phyloP scores from a whole-genome alignment of 2,113 vertebrate species.

The Tachysurus vachellii region DNA sequence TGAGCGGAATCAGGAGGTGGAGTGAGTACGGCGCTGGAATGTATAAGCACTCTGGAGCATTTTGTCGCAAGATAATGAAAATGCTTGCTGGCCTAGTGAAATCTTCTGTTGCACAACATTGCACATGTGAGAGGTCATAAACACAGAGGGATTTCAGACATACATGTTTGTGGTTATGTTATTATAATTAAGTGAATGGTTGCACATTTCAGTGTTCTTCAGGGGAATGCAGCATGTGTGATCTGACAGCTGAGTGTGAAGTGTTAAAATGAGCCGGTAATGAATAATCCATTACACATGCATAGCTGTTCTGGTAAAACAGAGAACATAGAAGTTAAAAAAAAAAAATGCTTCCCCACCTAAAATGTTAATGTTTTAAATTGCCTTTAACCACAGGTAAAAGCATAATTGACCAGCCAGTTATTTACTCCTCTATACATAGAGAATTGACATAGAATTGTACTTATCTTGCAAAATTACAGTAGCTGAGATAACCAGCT shows the following conservation, averaged over 20 bases:
- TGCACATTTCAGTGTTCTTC: neutral
- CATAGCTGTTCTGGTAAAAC: neutral
- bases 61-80: neutral
- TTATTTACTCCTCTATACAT: neutral
- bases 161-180: neutral
- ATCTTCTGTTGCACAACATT: neutral
- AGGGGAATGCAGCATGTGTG: neutral
- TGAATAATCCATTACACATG: neutral
- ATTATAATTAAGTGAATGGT: neutral
- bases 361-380: neutral
- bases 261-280: neutral
- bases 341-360: neutral
- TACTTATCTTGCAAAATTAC: neutral
- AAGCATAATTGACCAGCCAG: neutral
- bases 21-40: neutral
- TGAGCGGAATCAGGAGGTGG: constrained; percentile 7
- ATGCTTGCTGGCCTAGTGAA: neutral
- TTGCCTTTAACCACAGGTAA: neutral
- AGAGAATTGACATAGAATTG: neutral
- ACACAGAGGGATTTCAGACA: neutral
- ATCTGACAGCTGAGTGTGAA: neutral
- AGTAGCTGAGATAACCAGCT: too few species aligned
- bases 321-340: neutral
- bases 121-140: neutral
- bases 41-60: neutral